phyloP scores from a whole-genome alignment of 2,797 vertebrate genomes.

The Cygnus olor region DNA sequence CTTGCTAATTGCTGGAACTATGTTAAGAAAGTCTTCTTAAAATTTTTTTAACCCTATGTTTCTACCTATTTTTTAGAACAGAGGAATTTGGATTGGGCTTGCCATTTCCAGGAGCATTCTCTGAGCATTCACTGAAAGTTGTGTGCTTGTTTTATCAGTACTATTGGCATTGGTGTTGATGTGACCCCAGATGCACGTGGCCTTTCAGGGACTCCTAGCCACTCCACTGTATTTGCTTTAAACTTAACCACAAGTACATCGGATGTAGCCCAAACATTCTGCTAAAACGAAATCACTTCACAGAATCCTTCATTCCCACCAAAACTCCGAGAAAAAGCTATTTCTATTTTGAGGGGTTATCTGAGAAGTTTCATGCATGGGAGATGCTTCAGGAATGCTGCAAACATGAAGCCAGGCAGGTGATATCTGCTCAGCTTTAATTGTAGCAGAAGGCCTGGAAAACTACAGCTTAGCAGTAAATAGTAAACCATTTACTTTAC shows the following conservation, averaged over 20 bases:
- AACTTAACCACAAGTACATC: not conserved
- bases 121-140: not conserved
- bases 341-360: not conserved
- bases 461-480: not conserved
- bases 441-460: not conserved
- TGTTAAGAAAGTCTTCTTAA: not conserved
- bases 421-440: not conserved
- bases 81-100: not conserved
- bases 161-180: not conserved
- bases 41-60: not conserved
- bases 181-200: not conserved
- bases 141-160: not conserved
- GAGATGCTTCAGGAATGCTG: not conserved
- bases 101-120: not conserved
- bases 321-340: not conserved
- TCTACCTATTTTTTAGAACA: not conserved
- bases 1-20: not conserved
- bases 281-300: not conserved
- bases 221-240: not conserved
- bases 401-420: not conserved
- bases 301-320: not conserved
- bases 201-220: not conserved
- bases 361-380: not conserved
- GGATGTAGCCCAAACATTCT: rapidly evolving
- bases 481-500: not conserved